Evolutionary conservation across 2,113 vertebrate genomes (phyloP), one percentile per base, ranked within the genome.

Genomic region (Lagopus muta): DNA sequence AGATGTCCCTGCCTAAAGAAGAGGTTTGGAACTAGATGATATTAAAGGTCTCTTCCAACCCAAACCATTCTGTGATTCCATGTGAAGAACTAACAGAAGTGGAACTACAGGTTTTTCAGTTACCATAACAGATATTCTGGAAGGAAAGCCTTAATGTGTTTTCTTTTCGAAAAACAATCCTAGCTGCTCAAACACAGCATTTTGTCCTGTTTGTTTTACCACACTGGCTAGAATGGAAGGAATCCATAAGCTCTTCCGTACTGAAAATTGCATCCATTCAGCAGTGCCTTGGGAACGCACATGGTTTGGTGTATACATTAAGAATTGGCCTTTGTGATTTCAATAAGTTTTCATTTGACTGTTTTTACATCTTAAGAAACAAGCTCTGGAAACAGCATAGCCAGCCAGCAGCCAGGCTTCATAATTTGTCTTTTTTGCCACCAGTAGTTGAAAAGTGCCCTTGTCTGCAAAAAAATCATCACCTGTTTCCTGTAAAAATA

Each of bases 401-500:
- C 48, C 45, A 82, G 40, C 9, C 78, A 77, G 71, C 32, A 87
- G 3, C 12, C 1, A 71, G 60, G 55, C 42, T 74, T 93, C 10
- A 2, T 50, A 72, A 77, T 11, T 74, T n/a, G 19, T 47, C 47
- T 71, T 86, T 86, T 86, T 83, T 89, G 75, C 67, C 45, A 57
- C 75, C 38, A 50, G 6, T 38, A 57, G 18, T 48, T 66, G 50
- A 47, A 74, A 83, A 80, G 42, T 60, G 38, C 57, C 67, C 28
- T 80, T n/a, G 48, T 60, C 78, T 80, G 38, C 58, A 87, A 83
- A 94, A 89, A 13, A 4, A 28, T 21, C 57, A 60, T n/a, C 87
- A 91, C 75, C 75, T 86, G 78, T 78, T 87, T 88, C 69, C 47
- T 86, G 42, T 80, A 67, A 96, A 94, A 96, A 88, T 73, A 47